Percentiles rank a stretch among this genome's conserved stretches.
Conservation (phyloP, 2,888 invertebrate genomes). For the Molorchus minor region DNA sequence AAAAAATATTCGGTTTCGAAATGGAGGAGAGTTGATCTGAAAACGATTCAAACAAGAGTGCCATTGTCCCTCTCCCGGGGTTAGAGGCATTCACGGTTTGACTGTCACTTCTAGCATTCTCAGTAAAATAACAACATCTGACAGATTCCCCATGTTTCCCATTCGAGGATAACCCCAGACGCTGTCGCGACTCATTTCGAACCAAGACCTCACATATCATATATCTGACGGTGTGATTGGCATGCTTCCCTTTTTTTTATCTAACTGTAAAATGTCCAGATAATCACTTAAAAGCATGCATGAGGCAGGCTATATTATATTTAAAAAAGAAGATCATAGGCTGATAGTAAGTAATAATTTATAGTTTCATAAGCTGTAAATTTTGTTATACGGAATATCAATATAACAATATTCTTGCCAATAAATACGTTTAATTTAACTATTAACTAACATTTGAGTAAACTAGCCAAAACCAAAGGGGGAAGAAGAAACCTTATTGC, state of each 20-base stretch:
- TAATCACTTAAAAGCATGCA: slow-evolving; percentile 29
- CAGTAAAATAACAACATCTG: slow-evolving; percentile 59
- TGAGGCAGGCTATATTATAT: neutral
- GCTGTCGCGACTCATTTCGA: slow-evolving; percentile 62
- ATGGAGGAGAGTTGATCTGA: slow-evolving; percentile 29
- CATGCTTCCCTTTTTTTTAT: slow-evolving; percentile 46
- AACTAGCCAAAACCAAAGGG: no score
- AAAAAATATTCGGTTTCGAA: slow-evolving; percentile 10
- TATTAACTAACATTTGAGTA: no score
- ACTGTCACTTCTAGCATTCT: slow-evolving; percentile 58
- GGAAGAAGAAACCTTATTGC: no score
- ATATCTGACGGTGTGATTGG: slow-evolving; percentile 59
- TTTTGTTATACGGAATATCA: no score
- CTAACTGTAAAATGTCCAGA: slow-evolving; percentile 36
- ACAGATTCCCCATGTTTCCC: slow-evolving; percentile 60
- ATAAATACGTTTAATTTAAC: no score
- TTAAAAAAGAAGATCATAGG: no score
- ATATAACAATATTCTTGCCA: no score
- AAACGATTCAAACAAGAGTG: slow-evolving; percentile 40
- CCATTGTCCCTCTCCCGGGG: slow-evolving; percentile 48
- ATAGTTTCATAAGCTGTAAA: no score
- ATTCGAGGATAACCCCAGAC: slow-evolving; percentile 60
- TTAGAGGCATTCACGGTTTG: slow-evolving; percentile 51
- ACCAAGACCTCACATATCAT: slow-evolving; percentile 56
- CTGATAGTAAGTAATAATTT: no score